Percentiles rank a stretch among this genome's conserved stretches.
phyloP scores from a whole-genome alignment of 2,113 vertebrate genomes.

The Meles meles region DNA sequence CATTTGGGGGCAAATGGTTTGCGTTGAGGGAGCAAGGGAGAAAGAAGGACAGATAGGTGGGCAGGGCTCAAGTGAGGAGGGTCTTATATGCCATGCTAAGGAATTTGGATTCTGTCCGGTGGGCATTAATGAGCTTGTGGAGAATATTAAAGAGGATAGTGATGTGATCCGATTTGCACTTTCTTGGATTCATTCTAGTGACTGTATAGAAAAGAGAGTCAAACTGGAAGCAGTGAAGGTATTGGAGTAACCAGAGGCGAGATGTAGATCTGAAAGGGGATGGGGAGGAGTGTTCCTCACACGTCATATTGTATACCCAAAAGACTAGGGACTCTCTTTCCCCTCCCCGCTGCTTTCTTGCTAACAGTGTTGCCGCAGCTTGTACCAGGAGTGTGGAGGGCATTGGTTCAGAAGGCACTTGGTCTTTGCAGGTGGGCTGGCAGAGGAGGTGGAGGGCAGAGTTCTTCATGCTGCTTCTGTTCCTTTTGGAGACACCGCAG shows the following conservation, averaged over 20 bases:
- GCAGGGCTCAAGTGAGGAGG: background rate
- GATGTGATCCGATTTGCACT: background rate
- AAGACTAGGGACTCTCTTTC: background rate
- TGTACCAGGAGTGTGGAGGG: too few species aligned
- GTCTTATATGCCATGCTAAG: background rate
- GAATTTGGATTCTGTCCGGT: background rate
- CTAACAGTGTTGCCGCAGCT: background rate
- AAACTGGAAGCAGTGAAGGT: background rate
- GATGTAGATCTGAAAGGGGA: background rate
- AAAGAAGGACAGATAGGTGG: background rate
- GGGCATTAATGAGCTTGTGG: background rate
- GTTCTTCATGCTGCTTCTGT: conserved; percentile 91
- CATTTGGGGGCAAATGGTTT: background rate
- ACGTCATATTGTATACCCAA: background rate
- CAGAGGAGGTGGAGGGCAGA: conserved; percentile 91
- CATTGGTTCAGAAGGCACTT: background rate
- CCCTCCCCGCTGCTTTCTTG: background rate
- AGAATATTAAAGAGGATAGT: background rate
- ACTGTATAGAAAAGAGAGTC: background rate
- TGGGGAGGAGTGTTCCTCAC: background rate
- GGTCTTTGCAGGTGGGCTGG: conserved; percentile 86
- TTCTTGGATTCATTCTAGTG: background rate
- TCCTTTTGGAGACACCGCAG: conserved; percentile 90
- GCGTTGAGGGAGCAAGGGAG: background rate
- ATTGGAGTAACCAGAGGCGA: background rate